Base-by-base conservation (phyloP, 2,113 vertebrate genomes). In the Herpetotheres cachinnans region DNA sequence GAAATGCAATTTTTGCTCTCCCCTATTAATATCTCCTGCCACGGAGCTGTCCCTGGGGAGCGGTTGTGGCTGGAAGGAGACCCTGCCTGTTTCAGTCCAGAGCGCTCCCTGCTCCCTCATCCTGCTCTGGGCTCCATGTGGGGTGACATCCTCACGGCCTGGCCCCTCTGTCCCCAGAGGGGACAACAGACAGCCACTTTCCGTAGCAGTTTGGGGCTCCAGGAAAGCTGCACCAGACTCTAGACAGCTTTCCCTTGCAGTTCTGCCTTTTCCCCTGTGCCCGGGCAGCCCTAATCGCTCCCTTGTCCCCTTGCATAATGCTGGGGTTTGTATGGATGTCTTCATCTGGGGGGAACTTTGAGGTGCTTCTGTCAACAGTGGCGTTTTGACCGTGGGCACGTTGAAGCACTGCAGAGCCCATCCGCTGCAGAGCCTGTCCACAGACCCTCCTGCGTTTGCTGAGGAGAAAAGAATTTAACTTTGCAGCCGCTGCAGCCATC, bases 21-120 rank as follows among this genome's bases (percentile, higher is more conserved):
- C 38, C 59, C 77, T 89, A 46, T 94, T 96, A 95, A 92, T 97
- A 87, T 85, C 91, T 67, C 40, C 88, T 83, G 85, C 69, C 86
- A 73, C 3, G 10, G 52, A 34, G 65, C 69, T 86, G 27, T 49
- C 80, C 61, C 69, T 52, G 65, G 77, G 61, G 73, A 91, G 80
- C 0, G 0, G 5, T 22, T 77, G 54, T 0, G 0, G 56, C 79
- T 92, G 91, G 27, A 59, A 77, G 77, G 42, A 69, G 40, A 58
- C 46, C 58, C 29, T 63, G n/a, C 32, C 34, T 77, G 26, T 50
- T 86, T 83, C 2, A 1, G 20, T 63, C 38, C 34, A 22, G 50
- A 50, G 80, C 0, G 1, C 10, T 84, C 40, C 18, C n/a, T 20
- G 5, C 24, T 61, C 36, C 55, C 14, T 78, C 42, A 21, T 55